These are phyloP conservation scores for Protonemura montana DNA, from an alignment of 2,888 invertebrate genomes.

Conservation along the genomic window DNA sequence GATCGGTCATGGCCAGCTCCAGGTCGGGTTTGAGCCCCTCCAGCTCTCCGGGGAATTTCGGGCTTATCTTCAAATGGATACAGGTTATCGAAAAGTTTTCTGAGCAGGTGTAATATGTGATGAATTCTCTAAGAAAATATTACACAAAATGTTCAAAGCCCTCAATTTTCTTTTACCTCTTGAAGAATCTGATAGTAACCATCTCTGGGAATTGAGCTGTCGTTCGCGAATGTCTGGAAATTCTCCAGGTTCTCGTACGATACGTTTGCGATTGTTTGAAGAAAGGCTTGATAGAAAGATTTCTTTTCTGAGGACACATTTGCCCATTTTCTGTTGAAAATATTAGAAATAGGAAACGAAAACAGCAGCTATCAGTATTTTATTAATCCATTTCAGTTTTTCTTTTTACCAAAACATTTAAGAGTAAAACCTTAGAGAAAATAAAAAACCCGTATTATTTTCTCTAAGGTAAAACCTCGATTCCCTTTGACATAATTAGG, in stretches of 20 bases:
- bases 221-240: conserved; percentile 12
- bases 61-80: conserved; percentile 3
- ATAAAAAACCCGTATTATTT: no score
- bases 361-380: no score
- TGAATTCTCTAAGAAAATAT: background rate
- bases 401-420: no score
- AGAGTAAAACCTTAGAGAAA: no score
- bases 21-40: background rate
- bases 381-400: no score
- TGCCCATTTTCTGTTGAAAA: background rate
- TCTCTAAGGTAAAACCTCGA: no score
- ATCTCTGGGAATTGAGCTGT: conserved; percentile 7
- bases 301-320: background rate
- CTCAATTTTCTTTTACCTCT: conserved; percentile 1
- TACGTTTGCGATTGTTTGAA: conserved; percentile 12
- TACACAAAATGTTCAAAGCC: background rate
- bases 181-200: conserved; percentile 25
- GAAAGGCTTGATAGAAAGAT: background rate
- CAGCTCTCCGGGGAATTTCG: background rate
- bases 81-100: background rate
- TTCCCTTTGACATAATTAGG: no score
- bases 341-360: no score
- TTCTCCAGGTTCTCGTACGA: conserved; percentile 13
- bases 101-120: background rate
- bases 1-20: background rate